Evolutionary conservation across 2,888 invertebrate species (phyloP).

Genomic region (Anorthoa munda): DNA sequence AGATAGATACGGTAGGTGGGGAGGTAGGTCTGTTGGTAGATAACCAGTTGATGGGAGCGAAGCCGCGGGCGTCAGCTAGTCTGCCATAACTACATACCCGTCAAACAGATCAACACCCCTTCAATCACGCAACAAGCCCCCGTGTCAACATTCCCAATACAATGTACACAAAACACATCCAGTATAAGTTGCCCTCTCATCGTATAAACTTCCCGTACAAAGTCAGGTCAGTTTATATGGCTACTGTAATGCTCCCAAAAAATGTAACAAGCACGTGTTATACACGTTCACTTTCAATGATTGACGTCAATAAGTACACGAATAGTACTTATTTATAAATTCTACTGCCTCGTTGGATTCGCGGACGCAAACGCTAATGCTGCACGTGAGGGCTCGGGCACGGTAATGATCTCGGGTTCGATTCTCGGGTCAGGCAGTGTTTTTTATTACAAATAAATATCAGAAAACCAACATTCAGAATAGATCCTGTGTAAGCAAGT

Average conservation of each 20-base stretch:
- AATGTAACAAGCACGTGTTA: slow-evolving; percentile 6
- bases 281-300: not conserved
- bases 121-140: not conserved
- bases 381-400: too few relatives aligned
- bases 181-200: not conserved
- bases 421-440: too few relatives aligned
- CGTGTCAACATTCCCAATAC: not conserved
- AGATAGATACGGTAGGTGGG: too few relatives aligned
- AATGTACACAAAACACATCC: not conserved
- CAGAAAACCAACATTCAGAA: too few relatives aligned
- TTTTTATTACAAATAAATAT: too few relatives aligned
- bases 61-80: too few relatives aligned
- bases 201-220: not conserved
- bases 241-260: not conserved
- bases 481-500: too few relatives aligned
- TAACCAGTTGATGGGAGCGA: too few relatives aligned
- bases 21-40: too few relatives aligned
- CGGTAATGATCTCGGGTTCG: too few relatives aligned
- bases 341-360: too few relatives aligned
- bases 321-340: slow-evolving; percentile 9
- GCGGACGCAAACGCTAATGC: too few relatives aligned
- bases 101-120: not conserved
- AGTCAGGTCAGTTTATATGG: not conserved
- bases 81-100: not conserved
- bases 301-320: slow-evolving; percentile 11